Evolutionary conservation across 2,888 invertebrate species (phyloP).

Genomic region (Acronicta aceris): DNA sequence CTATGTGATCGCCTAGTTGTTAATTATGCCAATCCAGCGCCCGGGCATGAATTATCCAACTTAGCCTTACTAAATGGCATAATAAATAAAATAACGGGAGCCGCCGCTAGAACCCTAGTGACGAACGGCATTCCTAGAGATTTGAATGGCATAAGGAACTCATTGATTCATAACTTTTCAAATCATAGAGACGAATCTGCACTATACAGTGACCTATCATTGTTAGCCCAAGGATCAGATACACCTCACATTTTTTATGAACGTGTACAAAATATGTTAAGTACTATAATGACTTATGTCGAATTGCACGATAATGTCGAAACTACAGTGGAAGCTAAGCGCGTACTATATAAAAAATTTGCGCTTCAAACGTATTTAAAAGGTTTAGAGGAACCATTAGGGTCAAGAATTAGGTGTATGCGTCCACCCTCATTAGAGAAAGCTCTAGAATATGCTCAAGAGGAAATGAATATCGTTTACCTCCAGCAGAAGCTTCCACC

Average conservation of each 20-base stretch:
- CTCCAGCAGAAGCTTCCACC: not conserved
- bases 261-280: not conserved
- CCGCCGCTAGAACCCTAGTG: not conserved
- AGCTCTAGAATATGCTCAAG: not conserved
- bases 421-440: not conserved
- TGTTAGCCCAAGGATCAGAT: not conserved
- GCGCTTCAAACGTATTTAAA: not conserved
- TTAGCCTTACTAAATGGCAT: not conserved
- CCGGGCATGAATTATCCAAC: not conserved
- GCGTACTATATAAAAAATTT: not conserved
- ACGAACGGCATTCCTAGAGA: conserved; percentile 1
- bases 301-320: not conserved
- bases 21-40: not conserved
- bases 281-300: not conserved
- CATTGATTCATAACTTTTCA: not conserved
- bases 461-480: not conserved
- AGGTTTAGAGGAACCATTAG: not conserved
- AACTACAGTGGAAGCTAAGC: not conserved
- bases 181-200: not conserved
- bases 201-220: not conserved
- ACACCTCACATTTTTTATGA: not conserved
- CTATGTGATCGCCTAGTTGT: not conserved
- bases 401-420: not conserved
- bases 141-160: not conserved
- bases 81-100: not conserved